Conservation (phyloP, 2,113 vertebrate species). For the Leucosticte australis region DNA sequence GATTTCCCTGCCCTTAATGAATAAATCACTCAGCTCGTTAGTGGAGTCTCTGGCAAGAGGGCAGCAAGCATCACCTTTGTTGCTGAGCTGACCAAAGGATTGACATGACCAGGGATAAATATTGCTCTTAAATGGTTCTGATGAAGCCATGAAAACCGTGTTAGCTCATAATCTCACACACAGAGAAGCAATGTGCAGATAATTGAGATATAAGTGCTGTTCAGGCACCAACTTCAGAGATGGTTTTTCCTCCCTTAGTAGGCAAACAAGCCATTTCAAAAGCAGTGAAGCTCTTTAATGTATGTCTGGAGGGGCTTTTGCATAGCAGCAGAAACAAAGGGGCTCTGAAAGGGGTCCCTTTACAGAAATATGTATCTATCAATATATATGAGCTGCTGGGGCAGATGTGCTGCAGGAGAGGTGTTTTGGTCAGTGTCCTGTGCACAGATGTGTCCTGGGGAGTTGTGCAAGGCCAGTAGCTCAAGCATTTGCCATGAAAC, state of each 20-base stretch:
- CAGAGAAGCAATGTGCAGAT: background rate
- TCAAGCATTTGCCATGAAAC: background rate
- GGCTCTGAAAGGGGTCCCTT: background rate
- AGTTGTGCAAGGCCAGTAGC: background rate
- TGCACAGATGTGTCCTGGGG: background rate
- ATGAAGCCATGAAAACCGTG: background rate
- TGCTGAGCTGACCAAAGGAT: background rate
- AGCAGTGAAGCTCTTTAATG: background rate
- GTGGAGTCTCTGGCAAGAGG: background rate
- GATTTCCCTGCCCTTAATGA: slow-evolving; percentile 27
- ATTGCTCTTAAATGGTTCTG: background rate
- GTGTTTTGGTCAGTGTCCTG: too few relatives aligned
- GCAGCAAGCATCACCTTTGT: slow-evolving; percentile 19
- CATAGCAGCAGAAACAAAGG: background rate
- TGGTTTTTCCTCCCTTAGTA: background rate
- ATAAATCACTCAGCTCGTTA: slow-evolving; percentile 35
- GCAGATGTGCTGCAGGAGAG: background rate
- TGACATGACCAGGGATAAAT: background rate
- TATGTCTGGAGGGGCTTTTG: background rate
- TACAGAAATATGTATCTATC: background rate
- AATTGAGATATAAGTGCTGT: slow-evolving; percentile 38
- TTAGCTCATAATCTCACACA: background rate
- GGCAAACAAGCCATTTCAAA: background rate
- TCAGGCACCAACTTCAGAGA: background rate
- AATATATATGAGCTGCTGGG: background rate